These are phyloP conservation scores for Canis aureus DNA, from an alignment of 2,113 vertebrate species.

Conservation along the genomic window DNA sequence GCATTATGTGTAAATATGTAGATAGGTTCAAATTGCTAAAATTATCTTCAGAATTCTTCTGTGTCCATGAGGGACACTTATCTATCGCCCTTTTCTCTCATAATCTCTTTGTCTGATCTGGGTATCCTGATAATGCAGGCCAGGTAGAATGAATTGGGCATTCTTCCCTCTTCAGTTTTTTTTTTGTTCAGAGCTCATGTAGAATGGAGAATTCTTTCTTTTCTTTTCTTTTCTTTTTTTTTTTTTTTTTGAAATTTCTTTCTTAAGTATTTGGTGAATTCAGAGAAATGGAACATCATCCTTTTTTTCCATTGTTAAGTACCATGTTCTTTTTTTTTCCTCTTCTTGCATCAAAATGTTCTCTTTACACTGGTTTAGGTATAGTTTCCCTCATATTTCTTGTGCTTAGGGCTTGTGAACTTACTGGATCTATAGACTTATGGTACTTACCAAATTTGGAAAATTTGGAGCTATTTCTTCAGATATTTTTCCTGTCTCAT, in stretches of 20 bases:
- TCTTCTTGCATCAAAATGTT: background rate
- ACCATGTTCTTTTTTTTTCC: background rate
- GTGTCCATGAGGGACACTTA: background rate
- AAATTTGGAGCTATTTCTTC: background rate
- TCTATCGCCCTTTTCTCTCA: background rate
- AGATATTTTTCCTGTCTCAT: background rate
- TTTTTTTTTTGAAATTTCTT: background rate
- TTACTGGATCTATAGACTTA: background rate
- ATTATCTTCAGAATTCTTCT: background rate
- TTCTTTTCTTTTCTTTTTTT: background rate
- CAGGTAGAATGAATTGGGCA: background rate
- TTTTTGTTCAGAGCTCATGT: background rate
- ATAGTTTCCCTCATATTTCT: background rate
- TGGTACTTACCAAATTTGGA: background rate
- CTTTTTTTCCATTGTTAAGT: background rate
- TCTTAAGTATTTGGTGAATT: background rate
- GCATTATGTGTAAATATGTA: background rate
- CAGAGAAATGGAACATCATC: background rate
- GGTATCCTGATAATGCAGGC: background rate
- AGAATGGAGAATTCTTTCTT: conserved; percentile 15
- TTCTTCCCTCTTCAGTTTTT: background rate
- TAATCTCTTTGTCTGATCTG: background rate
- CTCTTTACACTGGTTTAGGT: background rate
- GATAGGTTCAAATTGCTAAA: background rate
- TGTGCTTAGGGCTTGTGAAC: background rate